Evolutionary conservation across 2,888 invertebrate genomes (phyloP).

Genomic region (Ornithoptera alexandrae): DNA sequence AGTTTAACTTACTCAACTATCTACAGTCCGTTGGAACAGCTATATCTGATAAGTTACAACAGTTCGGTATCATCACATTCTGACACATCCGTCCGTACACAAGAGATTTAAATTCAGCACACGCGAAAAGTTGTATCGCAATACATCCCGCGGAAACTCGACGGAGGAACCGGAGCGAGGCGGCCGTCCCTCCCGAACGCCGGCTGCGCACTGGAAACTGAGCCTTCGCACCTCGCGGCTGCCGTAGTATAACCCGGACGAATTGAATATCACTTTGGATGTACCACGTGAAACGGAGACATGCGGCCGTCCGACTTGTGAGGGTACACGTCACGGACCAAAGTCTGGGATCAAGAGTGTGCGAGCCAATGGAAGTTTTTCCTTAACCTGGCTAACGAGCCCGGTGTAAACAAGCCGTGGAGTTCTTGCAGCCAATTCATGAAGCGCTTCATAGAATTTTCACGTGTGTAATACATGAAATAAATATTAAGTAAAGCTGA

Average conservation of each 20-base stretch:
- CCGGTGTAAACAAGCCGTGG: conserved; percentile 29
- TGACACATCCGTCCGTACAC: conserved; percentile 5
- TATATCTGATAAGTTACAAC: too few species aligned
- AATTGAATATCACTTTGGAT: conserved; percentile 27
- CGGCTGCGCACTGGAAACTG: conserved; percentile 59
- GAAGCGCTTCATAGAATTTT: neutral
- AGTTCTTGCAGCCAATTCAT: conserved; percentile 21
- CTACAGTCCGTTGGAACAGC: too few species aligned
- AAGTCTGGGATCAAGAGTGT: conserved; percentile 20
- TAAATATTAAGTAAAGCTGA: too few species aligned
- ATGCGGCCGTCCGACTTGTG: conserved; percentile 35
- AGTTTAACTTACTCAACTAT: too few species aligned
- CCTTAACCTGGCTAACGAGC: conserved; percentile 44
- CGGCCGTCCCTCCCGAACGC: conserved; percentile 44
- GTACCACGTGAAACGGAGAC: conserved; percentile 2
- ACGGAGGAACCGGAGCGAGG: conserved; percentile 38
- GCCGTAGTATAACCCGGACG: conserved; percentile 65
- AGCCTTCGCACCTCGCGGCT: conserved; percentile 44
- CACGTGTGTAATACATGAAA: too few species aligned
- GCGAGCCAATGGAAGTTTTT: conserved; percentile 28
- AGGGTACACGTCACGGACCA: conserved; percentile 32
- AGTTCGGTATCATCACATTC: too few species aligned
- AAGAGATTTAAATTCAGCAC: conserved; percentile 37
- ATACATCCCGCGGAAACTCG: conserved; percentile 44
- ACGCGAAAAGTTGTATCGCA: conserved; percentile 36